These are phyloP conservation scores for Emydocephalus ijimae DNA, from an alignment of 2,113 vertebrate species.

Conservation along the genomic window DNA sequence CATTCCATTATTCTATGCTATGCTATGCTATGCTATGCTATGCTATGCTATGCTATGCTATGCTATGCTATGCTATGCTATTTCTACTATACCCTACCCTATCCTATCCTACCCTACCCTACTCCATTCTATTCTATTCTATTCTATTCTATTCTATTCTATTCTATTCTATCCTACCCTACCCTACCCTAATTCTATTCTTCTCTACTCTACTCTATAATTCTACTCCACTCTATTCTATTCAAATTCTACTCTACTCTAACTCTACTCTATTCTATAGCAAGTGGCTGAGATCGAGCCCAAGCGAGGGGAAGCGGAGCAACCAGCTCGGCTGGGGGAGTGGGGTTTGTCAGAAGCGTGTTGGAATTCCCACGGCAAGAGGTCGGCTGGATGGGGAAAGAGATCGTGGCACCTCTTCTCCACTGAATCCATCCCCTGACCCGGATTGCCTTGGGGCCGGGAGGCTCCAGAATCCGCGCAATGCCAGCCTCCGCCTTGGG, in stretches of 20 bases:
- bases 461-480: not conserved
- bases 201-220: not conserved
- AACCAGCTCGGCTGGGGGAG: not conserved
- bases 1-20: too few relatives aligned
- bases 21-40: too few relatives aligned
- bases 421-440: conserved; percentile 62
- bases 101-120: not conserved
- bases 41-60: too few relatives aligned
- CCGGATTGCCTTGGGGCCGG: conserved; percentile 58
- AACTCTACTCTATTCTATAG: conserved; percentile 6
- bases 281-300: conserved; percentile 31
- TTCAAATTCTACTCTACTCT: not conserved
- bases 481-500: conserved; percentile 28
- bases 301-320: conserved; percentile 29
- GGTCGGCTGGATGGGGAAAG: conserved; percentile 35
- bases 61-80: too few relatives aligned
- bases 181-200: too few relatives aligned
- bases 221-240: too few relatives aligned
- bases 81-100: too few relatives aligned
- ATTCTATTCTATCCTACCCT: too few relatives aligned
- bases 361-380: conserved; percentile 59
- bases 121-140: not conserved
- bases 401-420: conserved; percentile 51
- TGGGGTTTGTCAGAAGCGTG: not conserved
- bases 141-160: not conserved